Conservation (phyloP, 2,888 invertebrate species). For the Tachina fera region DNA sequence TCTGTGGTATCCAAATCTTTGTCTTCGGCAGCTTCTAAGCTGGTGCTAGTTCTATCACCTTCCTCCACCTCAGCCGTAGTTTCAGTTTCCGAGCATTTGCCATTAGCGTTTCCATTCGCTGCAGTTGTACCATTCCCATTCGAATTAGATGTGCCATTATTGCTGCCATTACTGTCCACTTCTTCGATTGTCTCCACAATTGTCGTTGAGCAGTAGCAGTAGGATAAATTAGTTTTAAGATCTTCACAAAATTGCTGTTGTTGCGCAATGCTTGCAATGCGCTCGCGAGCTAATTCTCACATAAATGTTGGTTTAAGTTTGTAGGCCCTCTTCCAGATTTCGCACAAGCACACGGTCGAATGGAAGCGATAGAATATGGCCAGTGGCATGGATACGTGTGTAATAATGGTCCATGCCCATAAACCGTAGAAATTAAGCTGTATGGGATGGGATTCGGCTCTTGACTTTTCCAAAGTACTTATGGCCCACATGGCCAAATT, state of each 20-base stretch:
- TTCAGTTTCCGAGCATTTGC: conserved; percentile 57
- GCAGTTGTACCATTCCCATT: conserved; percentile 68
- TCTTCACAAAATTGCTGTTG: conserved; percentile 82
- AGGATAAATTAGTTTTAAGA: conserved; percentile 80
- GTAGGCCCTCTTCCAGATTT: conserved; percentile 98
- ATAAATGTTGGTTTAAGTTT: conserved; percentile 94
- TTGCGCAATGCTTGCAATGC: conserved; percentile 82
- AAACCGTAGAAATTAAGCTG: conserved; percentile 95
- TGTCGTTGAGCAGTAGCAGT: conserved; percentile 81
- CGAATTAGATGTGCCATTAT: conserved; percentile 61
- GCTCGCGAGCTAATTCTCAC: conserved; percentile 85
- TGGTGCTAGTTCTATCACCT: conserved; percentile 58
- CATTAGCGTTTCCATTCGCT: conserved; percentile 62
- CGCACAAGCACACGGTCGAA: conserved; percentile 96
- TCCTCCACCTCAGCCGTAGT: conserved; percentile 66
- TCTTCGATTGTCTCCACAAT: conserved; percentile 80
- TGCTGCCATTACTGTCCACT: conserved; percentile 76
- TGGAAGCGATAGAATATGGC: conserved; percentile 98
- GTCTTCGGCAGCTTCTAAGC: conserved; percentile 70
- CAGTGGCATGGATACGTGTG: conserved; percentile 95
- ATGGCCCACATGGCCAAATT: conserved; percentile 98
- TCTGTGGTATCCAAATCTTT: conserved; percentile 72
- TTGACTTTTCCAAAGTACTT: conserved; percentile 94
- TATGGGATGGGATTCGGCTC: conserved; percentile 95
- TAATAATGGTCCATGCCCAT: conserved; percentile 98